Percentiles rank a stretch among this genome's conserved stretches.
phyloP scores from a whole-genome alignment of 2,888 invertebrate genomes.

The Pseudanteris insignis region DNA sequence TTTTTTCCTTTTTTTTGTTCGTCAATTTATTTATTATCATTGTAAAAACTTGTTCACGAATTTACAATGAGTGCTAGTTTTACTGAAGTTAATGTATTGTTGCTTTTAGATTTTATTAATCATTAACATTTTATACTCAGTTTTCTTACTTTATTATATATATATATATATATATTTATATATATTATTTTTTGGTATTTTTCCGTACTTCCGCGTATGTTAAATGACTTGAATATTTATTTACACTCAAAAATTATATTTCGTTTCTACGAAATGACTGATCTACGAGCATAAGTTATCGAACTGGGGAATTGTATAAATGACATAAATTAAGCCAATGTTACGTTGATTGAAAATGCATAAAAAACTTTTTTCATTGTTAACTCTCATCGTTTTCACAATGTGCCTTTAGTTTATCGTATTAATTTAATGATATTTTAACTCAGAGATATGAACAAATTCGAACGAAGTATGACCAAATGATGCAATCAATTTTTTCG shows the following conservation, averaged over 20 bases:
- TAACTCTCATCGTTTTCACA: conserved; percentile 24
- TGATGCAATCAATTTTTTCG: conserved; percentile 9
- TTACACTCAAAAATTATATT: conserved; percentile 12
- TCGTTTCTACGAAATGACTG: conserved; percentile 32
- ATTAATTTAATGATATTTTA: conserved; percentile 9
- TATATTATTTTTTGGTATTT: too few species aligned
- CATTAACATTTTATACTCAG: conserved; percentile 3
- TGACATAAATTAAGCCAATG: conserved; percentile 18
- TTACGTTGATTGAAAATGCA: conserved; percentile 24
- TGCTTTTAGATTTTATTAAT: conserved; percentile 24
- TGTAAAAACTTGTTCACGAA: conserved; percentile 11
- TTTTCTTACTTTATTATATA: conserved; percentile 9
- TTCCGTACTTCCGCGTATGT: conserved; percentile 26
- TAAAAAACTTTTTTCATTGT: conserved; percentile 12
- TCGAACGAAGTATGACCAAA: conserved; percentile 5
- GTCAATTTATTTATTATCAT: conserved; percentile 12
- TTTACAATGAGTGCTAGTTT: conserved; percentile 28
- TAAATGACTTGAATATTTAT: conserved; percentile 34
- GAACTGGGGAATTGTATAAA: conserved; percentile 28
- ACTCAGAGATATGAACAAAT: conserved; percentile 12
- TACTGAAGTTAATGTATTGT: conserved; percentile 25
- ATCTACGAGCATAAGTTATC: conserved; percentile 15
- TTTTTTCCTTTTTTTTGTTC: conserved; percentile 1
- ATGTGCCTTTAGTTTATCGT: conserved; percentile 34
- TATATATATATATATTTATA: too few species aligned